Evolutionary conservation across 2,797 vertebrate species (phyloP).

Genomic region (Echiichthys vipera): DNA sequence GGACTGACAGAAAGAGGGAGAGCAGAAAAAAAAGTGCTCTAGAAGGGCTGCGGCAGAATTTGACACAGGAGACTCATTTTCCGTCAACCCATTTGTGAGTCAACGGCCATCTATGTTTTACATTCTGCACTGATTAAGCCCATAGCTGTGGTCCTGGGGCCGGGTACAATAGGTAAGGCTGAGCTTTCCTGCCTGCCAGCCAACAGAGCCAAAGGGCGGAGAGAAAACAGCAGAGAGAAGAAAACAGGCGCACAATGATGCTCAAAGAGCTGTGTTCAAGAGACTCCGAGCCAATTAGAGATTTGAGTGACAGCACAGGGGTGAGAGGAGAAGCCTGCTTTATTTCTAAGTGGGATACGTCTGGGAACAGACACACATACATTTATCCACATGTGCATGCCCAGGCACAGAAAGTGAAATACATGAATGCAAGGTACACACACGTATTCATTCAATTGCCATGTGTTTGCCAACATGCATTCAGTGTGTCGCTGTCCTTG

Average conservation of each 20-base stretch:
- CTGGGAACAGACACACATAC: slow-evolving; percentile 15
- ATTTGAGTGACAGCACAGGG: slow-evolving; percentile 73
- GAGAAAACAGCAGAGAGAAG: slow-evolving; percentile 44
- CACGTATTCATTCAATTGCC: slow-evolving; percentile 3
- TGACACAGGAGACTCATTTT: slow-evolving; percentile 64
- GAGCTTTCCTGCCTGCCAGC: slow-evolving; percentile 48
- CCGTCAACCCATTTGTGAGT: slow-evolving; percentile 75
- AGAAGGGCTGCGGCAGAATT: slow-evolving; percentile 44
- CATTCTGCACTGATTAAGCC: slow-evolving; percentile 73
- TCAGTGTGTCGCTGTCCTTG: slow-evolving; percentile 60
- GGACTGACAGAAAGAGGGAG: slow-evolving; percentile 41
- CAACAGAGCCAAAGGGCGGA: slow-evolving; percentile 46
- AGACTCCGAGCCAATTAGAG: slow-evolving; percentile 80
- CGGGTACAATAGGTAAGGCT: slow-evolving; percentile 65
- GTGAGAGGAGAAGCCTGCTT: slow-evolving; percentile 51
- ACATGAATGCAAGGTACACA: not conserved
- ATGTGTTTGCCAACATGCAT: slow-evolving; percentile 29
- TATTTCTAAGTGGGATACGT: slow-evolving; percentile 56
- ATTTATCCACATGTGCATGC: slow-evolving; percentile 11
- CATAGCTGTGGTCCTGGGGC: slow-evolving; percentile 54
- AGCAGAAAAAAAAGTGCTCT: not conserved
- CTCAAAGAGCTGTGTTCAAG: slow-evolving; percentile 66
- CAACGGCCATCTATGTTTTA: slow-evolving; percentile 79
- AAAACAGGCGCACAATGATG: slow-evolving; percentile 51
- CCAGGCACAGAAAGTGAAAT: not conserved